Percentiles rank a stretch among this genome's conserved stretches.
Conservation (phyloP, 2,888 invertebrate species). For the Adelphocoris suturalis region DNA sequence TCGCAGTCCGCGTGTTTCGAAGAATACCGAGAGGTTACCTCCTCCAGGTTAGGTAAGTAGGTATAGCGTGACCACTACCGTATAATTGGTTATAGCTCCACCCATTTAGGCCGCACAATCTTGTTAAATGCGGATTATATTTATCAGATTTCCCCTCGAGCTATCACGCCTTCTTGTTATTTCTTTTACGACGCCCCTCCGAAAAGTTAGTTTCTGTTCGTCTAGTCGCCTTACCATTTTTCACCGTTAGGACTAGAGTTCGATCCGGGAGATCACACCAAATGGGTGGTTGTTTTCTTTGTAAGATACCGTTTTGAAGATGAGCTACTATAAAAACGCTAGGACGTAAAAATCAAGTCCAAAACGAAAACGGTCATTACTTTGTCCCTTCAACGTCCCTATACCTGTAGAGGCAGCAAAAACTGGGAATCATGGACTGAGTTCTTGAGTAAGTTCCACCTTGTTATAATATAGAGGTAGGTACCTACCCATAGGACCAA, state of each 20-base stretch:
- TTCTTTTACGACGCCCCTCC: neutral
- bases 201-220: neutral
- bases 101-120: constrained; percentile 38
- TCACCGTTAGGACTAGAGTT: neutral
- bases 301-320: constrained; percentile 20
- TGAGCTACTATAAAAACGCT: neutral
- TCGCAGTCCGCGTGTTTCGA: neutral
- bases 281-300: neutral
- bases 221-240: neutral
- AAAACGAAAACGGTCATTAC: too few species aligned
- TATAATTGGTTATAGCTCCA: constrained; percentile 26
- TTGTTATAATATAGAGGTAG: too few species aligned
- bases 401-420: too few species aligned
- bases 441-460: too few species aligned
- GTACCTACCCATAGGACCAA: too few species aligned
- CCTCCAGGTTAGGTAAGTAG: neutral
- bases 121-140: constrained; percentile 42
- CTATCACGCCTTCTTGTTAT: constrained; percentile 34
- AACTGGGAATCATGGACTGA: too few species aligned
- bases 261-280: neutral
- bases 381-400: too few species aligned
- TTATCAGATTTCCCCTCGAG: constrained; percentile 9
- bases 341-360: too few species aligned
- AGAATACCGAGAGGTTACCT: neutral
- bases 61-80: constrained; percentile 16